Conservation (phyloP, 2,797 vertebrate species). For the Centroberyx gerrardi region DNA sequence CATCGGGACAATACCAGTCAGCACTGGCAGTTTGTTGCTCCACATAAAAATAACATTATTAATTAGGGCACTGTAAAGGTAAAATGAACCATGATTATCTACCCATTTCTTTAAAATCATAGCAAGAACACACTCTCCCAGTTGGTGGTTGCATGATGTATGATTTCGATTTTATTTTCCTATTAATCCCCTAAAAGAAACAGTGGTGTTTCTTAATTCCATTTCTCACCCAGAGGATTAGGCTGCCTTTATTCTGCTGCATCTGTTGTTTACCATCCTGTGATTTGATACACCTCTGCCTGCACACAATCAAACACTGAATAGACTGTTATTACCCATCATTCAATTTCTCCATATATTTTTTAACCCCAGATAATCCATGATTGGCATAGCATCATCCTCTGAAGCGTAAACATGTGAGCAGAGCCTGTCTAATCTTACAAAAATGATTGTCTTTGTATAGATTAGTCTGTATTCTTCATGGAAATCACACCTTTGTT, state of each 20-base stretch:
- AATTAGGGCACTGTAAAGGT: neutral
- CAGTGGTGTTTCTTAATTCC: conserved; percentile 30
- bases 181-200: conserved; percentile 56
- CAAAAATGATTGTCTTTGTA: conserved; percentile 36
- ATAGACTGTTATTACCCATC: conserved; percentile 13
- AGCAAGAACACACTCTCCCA: neutral
- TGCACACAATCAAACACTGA: conserved; percentile 32
- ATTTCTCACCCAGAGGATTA: conserved; percentile 63
- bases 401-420: conserved; percentile 43
- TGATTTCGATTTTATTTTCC: conserved; percentile 57
- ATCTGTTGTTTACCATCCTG: conserved; percentile 50
- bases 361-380: conserved; percentile 66
- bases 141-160: conserved; percentile 21
- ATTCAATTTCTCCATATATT: conserved; percentile 20
- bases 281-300: conserved; percentile 44
- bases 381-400: conserved; percentile 60
- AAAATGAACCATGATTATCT: neutral
- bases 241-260: conserved; percentile 38
- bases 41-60: neutral
- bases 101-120: neutral
- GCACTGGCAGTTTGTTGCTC: neutral
- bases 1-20: neutral
- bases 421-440: conserved; percentile 25
- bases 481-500: conserved; percentile 44
- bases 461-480: conserved; percentile 33